Base-by-base conservation (phyloP, 2,888 invertebrate species). In the Andricus quercusramuli region DNA sequence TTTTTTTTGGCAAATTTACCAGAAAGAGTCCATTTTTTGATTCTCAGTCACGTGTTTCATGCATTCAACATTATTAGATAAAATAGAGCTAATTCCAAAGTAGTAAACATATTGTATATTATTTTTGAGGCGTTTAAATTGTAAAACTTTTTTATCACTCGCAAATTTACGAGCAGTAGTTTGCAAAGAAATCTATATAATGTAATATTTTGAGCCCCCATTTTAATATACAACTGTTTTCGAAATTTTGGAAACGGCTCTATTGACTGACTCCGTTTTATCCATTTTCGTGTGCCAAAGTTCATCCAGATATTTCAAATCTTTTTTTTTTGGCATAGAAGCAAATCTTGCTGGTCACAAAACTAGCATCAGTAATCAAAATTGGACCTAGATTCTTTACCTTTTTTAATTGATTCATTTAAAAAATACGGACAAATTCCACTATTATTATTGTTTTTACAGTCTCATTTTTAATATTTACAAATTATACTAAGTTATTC, bases 251-350 rank as follows among this genome's bases (percentile, higher is more conserved):
- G 47, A 47, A 17, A 17, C 17, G 17, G 17, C 47, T 47, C 17
- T 47, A 5, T 47, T 47, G 47, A 47, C 47, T 47, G 47, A 47
- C 17, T 47, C 17, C 3, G 13, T 70, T 70, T 70, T 1, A 70
- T 51, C 29, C 2, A 44, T 41, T 68, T 74, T 32, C n/a, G 74
- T 32, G 74, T 74, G 74, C 74, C 74, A 74, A 74, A 74, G 51
- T 74, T 56, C 32, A 8, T 51, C 29, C 32, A 37, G 29, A 29
- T 8, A 2, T 74, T 44, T 3, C 22, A 44, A 47, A 68, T 62
- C n/a, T 25, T 37, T 22, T 47, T 47, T 47, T 25, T 17, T 68
- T 4, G 2, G 5, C 8, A 47, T 32, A 51, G 3, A 22, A 74
- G 29, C 74, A 37, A 47, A 20, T 74, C 4, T 29, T n/a, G 2